Base-by-base conservation (phyloP, 2,888 invertebrate genomes). In the Tachina grossa region DNA sequence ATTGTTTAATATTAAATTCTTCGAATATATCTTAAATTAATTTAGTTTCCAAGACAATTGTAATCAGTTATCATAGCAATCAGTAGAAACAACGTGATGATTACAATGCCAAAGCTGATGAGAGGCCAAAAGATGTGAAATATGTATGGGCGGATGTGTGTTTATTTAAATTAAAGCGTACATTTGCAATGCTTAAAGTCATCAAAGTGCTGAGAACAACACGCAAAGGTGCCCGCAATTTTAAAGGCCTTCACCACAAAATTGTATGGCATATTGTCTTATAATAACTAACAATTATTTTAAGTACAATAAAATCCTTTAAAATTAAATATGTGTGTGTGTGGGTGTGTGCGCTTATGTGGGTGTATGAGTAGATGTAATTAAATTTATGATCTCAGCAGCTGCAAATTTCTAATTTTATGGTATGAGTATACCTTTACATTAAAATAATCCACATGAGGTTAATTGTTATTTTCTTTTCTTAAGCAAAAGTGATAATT, bases 251-350 rank as follows among this genome's bases (percentile, higher is more conserved):
- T 5, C 22, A 2, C 55, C 55, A 55, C 22, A 22, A 55, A 55
- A 55, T 55, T 22, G 13, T 39, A 39, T 39, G 14, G n/a, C 57
- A n/a, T 59, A 31, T 59, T 39, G 57, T 39, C 1, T 31, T 39
- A 59, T 10, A 59, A 39, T 59, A 59, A 39, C 13, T 59, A 59
- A n/a, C 13, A 59, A 59, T 59, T 59, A 59, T 39, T 59, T 57
- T 57, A 14, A 57, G 57, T 31, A 57, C n/a, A 57, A 19, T 10
- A 19, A 53, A 53, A 10, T 53, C 53, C 53, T 53, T 53, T 31
- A 31, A 57, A 31, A 57, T 6, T 31, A 19, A 2, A 11, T 57
- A 13, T 6, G 1, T 57, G 57, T 31, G 1, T 31, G 14, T 53
- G 4, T 22, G 8, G 0, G 19, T 57, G 31, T 13, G 13, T 57